These are phyloP conservation scores for Falco punctatus DNA, from an alignment of 2,113 vertebrate genomes.

Conservation along the genomic window DNA sequence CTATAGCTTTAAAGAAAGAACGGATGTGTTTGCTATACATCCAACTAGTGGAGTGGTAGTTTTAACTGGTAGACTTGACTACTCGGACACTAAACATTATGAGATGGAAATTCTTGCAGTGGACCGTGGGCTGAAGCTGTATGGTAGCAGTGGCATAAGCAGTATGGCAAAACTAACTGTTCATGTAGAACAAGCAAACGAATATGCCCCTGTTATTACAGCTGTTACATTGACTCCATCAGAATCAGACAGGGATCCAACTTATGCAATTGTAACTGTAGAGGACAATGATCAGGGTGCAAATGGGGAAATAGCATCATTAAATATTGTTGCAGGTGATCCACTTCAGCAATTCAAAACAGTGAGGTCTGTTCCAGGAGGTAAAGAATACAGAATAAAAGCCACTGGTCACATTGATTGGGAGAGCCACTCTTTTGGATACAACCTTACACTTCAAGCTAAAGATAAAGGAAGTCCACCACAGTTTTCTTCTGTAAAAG, in stretches of 20 bases:
- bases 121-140: constrained; percentile 95
- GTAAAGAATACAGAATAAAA: constrained; percentile 95
- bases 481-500: constrained; percentile 89
- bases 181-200: constrained; percentile 90
- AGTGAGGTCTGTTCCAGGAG: constrained; percentile 86
- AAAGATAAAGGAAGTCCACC: constrained; percentile 95
- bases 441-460: constrained; percentile 94
- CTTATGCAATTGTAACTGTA: constrained; percentile 87
- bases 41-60: constrained; percentile 92
- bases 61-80: constrained; percentile 91
- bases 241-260: constrained; percentile 85
- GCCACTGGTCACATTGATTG: constrained; percentile 84
- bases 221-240: constrained; percentile 83
- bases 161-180: constrained; percentile 93
- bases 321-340: constrained; percentile 93
- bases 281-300: constrained; percentile 90
- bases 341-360: constrained; percentile 89
- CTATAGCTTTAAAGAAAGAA: constrained; percentile 96
- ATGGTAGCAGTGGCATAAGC: constrained; percentile 95
- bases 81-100: constrained; percentile 82
- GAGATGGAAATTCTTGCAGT: constrained; percentile 95
- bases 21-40: constrained; percentile 95
- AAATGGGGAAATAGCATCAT: constrained; percentile 92
- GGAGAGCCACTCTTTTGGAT: constrained; percentile 91
- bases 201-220: constrained; percentile 86